Conservation (phyloP, 2,113 vertebrate genomes). For the Callospermophilus lateralis region DNA sequence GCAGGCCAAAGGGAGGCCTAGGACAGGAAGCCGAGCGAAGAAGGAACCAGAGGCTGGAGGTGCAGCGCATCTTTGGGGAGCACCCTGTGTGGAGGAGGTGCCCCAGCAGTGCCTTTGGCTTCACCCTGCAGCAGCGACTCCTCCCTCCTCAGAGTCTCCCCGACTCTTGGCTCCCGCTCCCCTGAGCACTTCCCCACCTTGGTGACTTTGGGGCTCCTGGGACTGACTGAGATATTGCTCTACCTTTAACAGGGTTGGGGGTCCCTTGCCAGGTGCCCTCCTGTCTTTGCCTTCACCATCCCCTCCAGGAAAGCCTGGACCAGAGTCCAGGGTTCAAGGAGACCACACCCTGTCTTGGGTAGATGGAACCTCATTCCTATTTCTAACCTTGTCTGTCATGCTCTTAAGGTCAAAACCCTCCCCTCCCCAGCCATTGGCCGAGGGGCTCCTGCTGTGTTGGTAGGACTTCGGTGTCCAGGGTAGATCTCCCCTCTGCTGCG, state of each 20-base stretch:
- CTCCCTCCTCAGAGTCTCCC: not conserved
- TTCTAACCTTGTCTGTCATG: not conserved
- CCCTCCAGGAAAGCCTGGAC: not conserved
- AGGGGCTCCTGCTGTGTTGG: conserved; percentile 11
- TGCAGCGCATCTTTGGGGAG: not conserved
- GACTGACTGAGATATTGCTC: not conserved
- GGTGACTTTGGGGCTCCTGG: not conserved
- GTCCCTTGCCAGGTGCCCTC: not conserved
- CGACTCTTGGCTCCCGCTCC: not conserved
- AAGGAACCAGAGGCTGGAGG: not conserved
- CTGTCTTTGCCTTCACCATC: not conserved
- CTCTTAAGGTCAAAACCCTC: not conserved
- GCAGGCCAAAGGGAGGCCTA: not conserved
- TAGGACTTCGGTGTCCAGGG: conserved; percentile 78
- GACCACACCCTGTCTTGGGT: not conserved
- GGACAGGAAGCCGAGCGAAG: not conserved
- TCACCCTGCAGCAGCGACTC: conserved; percentile 8
- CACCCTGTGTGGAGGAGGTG: not conserved
- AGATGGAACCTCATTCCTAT: not conserved
- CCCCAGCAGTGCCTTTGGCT: conserved; percentile 73
- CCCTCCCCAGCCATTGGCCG: not conserved
- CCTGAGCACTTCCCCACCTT: conserved; percentile 32
- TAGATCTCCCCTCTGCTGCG: conserved; percentile 65
- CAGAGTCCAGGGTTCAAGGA: not conserved
- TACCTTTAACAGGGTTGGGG: not conserved